Evolutionary conservation across 2,888 invertebrate genomes (phyloP).

Genomic region (Heliconius cydno): DNA sequence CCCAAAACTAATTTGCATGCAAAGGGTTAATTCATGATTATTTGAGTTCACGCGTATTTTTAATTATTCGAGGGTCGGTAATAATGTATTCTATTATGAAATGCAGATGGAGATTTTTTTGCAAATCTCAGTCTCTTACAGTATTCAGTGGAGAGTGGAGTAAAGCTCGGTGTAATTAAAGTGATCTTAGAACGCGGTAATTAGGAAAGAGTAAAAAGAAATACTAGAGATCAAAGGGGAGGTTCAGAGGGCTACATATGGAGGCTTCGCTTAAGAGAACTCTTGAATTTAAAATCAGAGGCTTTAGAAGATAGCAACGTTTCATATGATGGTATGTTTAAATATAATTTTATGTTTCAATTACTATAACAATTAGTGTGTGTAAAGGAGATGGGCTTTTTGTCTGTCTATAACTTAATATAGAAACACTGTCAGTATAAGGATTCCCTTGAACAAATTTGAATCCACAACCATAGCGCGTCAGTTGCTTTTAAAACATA

Average conservation of each 20-base stretch:
- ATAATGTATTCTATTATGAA: conserved; percentile 75
- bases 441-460: neutral
- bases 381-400: neutral
- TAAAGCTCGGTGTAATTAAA: conserved; percentile 48
- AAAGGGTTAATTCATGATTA: conserved; percentile 81
- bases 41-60: conserved; percentile 81
- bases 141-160: conserved; percentile 67
- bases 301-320: conserved; percentile 7
- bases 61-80: conserved; percentile 81
- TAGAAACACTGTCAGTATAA: neutral
- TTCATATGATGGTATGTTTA: conserved; percentile 10
- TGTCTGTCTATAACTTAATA: neutral
- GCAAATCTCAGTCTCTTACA: conserved; percentile 68
- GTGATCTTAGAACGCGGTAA: conserved; percentile 37
- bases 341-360: conserved; percentile 15
- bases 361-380: neutral
- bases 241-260: conserved; percentile 30
- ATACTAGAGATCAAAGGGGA: conserved; percentile 32
- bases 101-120: conserved; percentile 68
- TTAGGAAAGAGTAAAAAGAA: conserved; percentile 33
- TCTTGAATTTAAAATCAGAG: conserved; percentile 29
- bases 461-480: too few species aligned
- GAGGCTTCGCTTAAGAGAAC: conserved; percentile 11
- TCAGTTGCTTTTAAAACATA: too few species aligned
- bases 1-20: conserved; percentile 74